A percentile compares a stretch with the other conserved stretches of the same genome.
phyloP scores from a whole-genome alignment of 2,888 invertebrate species.

The Herminia tarsipennalis region DNA sequence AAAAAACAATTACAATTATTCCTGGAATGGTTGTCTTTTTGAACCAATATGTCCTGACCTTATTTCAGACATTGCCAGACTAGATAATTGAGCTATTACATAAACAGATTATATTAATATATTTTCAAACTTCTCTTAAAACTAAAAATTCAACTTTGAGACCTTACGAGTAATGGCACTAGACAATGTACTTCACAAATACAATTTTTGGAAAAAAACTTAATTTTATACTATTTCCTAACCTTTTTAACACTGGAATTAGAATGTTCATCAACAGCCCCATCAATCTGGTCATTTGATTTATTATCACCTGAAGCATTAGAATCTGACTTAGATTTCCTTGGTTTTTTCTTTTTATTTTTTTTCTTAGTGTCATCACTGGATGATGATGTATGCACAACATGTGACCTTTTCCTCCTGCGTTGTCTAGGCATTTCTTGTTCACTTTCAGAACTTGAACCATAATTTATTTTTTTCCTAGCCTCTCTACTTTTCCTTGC shows the following conservation, averaged over 20 bases:
- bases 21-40: too few relatives aligned
- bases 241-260: conserved; percentile 70
- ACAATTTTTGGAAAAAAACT: conserved; percentile 12
- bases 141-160: conserved; percentile 21
- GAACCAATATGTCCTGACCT: too few relatives aligned
- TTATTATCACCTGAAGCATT: conserved; percentile 22
- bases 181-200: conserved; percentile 14
- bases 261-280: conserved; percentile 48
- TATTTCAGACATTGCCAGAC: too few relatives aligned
- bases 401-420: conserved; percentile 16
- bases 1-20: too few relatives aligned
- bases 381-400: conserved; percentile 44
- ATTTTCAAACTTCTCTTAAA: conserved; percentile 13
- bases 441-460: conserved; percentile 75
- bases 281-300: conserved; percentile 32
- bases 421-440: conserved; percentile 38
- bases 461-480: conserved; percentile 66
- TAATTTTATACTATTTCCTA: conserved; percentile 53
- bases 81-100: conserved; percentile 3
- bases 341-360: conserved; percentile 21
- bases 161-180: conserved; percentile 14
- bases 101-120: background rate
- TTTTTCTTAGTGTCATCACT: conserved; percentile 39
- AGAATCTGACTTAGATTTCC: conserved; percentile 10
- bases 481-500: conserved; percentile 68